Percentiles rank a stretch among this genome's conserved stretches.
Evolutionary conservation across 2,797 vertebrate genomes (phyloP).

Genomic region (Myotis pilosus): DNA sequence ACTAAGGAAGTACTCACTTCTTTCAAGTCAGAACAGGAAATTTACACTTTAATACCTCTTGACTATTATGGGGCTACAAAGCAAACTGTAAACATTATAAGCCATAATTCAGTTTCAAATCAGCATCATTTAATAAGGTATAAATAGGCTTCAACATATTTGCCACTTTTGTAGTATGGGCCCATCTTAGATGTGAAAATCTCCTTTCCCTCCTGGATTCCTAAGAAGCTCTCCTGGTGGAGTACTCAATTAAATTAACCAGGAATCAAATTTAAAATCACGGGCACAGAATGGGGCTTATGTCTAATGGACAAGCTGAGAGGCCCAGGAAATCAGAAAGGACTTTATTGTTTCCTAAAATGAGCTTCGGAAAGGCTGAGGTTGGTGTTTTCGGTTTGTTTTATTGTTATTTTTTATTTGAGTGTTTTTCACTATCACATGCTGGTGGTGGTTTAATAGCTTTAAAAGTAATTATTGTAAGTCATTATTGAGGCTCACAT

Average conservation of each 20-base stretch:
- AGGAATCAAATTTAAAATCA: not conserved
- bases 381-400: not conserved
- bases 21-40: slow-evolving; percentile 29
- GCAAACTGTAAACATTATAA: not conserved
- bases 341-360: not conserved
- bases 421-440: not conserved
- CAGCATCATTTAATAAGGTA: not conserved
- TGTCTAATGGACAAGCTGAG: not conserved
- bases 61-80: not conserved
- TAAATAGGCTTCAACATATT: not conserved
- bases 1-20: not conserved
- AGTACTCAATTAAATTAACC: not conserved
- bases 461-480: not conserved
- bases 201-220: not conserved
- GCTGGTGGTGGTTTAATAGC: not conserved
- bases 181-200: not conserved
- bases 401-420: not conserved
- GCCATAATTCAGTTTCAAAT: not conserved
- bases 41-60: not conserved
- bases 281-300: not conserved
- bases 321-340: not conserved
- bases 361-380: not conserved
- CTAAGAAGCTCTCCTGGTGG: not conserved
- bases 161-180: not conserved
- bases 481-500: not conserved